Evolutionary conservation across 2,888 invertebrate species (phyloP), one percentile per base, ranked within the genome.

Genomic region (Lochmaea crataegi): DNA sequence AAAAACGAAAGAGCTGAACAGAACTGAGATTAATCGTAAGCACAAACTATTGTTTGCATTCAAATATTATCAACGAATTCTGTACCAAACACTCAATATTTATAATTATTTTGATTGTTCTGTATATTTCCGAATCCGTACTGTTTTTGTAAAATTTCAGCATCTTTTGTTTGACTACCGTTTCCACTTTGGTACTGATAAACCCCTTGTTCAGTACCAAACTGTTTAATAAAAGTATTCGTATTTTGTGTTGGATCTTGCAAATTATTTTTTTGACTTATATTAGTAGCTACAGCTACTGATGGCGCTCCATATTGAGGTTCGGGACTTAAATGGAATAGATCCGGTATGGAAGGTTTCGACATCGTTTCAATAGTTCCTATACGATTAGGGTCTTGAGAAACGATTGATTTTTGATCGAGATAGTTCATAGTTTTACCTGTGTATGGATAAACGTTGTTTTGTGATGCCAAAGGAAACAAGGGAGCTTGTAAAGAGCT

Each of bases 291-390:
- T 41, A 63, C 42, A 63, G 61, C 61, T 38, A 18, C 61, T 18
- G 61, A 63, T n/a, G 61, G 61, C 10, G 61, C 61, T 38, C 61
- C 61, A 42, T 63, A 63, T 18, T 63, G 61, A 18, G 61, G 61
- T 42, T 63, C 61, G 2, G 61, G 61, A 16, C 61, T 63, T 41
- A 63, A 42, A 18, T 63, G 61, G 12, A 63, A 63, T 63, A 63
- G n/a, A 42, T 63, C 61, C 2, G 61, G 42, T 18, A 63, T 41
- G 16, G 42, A 42, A 9, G 61, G 61, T 42, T 63, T 61, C 7
- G 26, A n/a, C 11, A 61, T 16, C 2, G 61, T 42, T 12, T 32
- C 32, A 12, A 58, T 14, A 58, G 26, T 58, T 9, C n/a, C 38
- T 12, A 32, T 32, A 26, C 26, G 26, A 26, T 12, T 22, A 6